Conservation (phyloP, 2,113 vertebrate species). For the Pachycephala philippinensis region DNA sequence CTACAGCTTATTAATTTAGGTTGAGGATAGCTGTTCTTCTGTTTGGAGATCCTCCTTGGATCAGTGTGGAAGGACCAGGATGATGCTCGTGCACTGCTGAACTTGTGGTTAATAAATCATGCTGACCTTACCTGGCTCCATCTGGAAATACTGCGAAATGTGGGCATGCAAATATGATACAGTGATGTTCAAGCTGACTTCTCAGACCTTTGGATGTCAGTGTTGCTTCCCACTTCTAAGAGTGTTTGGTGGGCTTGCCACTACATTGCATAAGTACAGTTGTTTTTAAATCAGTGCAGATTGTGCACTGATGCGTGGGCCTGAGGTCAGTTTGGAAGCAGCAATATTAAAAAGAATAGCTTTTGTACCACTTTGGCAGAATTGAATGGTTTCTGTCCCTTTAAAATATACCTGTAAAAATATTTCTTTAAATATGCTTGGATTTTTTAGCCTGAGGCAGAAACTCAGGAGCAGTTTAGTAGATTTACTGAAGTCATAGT, state of each 20-base stretch:
- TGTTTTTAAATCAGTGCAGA: background rate
- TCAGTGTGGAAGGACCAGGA: background rate
- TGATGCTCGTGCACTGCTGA: background rate
- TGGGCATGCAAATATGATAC: background rate
- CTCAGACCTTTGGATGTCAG: background rate
- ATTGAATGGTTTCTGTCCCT: background rate
- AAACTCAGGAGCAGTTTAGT: background rate
- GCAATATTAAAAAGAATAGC: background rate
- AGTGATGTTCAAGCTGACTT: background rate
- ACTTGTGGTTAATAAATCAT: background rate
- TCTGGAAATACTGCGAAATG: background rate
- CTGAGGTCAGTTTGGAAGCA: background rate
- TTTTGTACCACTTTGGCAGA: background rate
- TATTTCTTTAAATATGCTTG: background rate
- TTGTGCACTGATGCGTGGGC: background rate
- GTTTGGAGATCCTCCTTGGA: background rate
- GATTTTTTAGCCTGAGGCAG: background rate
- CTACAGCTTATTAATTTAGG: background rate
- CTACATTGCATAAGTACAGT: fast-evolving
- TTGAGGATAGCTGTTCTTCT: background rate
- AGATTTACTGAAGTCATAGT: background rate
- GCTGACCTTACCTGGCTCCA: background rate
- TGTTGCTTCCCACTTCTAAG: background rate
- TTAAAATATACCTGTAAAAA: background rate
- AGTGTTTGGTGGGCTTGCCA: background rate